Evolutionary conservation across 1,140 invertebrate species (phyloP), one percentile per base, ranked within the genome.

Genomic region (Eulimnadia texana): DNA sequence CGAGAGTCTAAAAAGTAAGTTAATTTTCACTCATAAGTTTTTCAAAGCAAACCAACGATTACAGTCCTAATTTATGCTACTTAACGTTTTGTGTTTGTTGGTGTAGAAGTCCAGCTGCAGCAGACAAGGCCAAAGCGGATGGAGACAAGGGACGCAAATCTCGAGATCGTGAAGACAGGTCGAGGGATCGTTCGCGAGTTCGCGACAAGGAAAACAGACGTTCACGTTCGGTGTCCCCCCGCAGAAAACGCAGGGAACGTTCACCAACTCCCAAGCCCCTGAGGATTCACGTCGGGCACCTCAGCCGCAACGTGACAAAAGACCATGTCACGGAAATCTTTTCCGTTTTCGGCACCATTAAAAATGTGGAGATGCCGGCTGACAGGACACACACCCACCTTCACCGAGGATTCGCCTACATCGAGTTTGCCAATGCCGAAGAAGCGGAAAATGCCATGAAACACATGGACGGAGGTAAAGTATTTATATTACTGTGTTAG

Each of bases 371-470:
- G 67, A 88, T 96, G 68, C 86, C 88, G 0, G 79, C 82, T 58
- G 93, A 98, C 67, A 82, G 92, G 63, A 76, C 86, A 47, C 92
- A 97, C 74, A 80, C 84, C 0, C 84, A 89, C 70, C 79, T 92
- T 65, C 86, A 88, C 23, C 79, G 87, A 25, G 92, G 93, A 16
- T 92, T 91, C 77, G 92, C 90, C 6, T 98, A 97, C 72, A 85
- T 99, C 6, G 94, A 98, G 69, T 99, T 88, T 75, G 85, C 84
- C 65, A 94, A 84, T 62, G 76, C 90, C 1, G 93, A 97, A 68
- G 93, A 97, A 74, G 94, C 94, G 29, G 93, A 97, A 74, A 94
- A 94, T 76, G 95, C 95, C 0, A 92, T 98, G 83, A 98, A 97
- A 74, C 91, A 98, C 68, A 98, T 98, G 95, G 93, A 99, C 77